phyloP scores from a whole-genome alignment of 2,113 vertebrate species.

The Pomatostomus ruficeps region DNA sequence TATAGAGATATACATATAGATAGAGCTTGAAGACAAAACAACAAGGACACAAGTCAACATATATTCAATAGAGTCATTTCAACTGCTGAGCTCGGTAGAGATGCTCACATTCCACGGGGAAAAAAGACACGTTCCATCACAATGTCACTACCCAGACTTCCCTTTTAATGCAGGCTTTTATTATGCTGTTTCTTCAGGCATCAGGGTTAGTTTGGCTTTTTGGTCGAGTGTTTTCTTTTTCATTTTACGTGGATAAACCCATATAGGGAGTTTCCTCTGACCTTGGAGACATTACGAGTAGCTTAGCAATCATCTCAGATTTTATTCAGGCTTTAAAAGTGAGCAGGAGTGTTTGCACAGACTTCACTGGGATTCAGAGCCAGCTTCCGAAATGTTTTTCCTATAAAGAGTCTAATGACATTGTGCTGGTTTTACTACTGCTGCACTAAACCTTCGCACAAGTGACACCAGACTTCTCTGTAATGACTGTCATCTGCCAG shows the following conservation, averaged over 20 bases:
- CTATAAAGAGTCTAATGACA: constrained; percentile 23
- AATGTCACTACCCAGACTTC: not conserved
- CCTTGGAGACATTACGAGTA: not conserved
- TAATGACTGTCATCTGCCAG: not conserved
- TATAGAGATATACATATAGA: not conserved
- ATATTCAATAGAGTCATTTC: not conserved
- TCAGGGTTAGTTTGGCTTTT: not conserved
- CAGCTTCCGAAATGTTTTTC: not conserved
- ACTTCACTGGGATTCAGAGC: not conserved
- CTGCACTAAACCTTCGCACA: not conserved
- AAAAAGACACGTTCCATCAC: not conserved
- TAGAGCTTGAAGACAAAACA: not conserved
- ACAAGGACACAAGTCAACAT: not conserved
- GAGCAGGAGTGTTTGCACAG: constrained; percentile 21
- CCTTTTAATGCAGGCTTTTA: not conserved
- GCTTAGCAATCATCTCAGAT: not conserved
- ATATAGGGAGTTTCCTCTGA: not conserved
- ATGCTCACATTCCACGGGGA: not conserved
- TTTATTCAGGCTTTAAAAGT: constrained; percentile 11
- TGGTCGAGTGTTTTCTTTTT: not conserved
- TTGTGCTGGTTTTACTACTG: not conserved
- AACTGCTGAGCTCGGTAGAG: accelerated
- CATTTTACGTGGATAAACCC: not conserved
- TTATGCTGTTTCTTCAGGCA: not conserved
- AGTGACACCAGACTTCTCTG: not conserved